Percentiles rank a stretch among this genome's conserved stretches.
Evolutionary conservation across 2,797 vertebrate species (phyloP).

Genomic region (Tolypeutes matacus): DNA sequence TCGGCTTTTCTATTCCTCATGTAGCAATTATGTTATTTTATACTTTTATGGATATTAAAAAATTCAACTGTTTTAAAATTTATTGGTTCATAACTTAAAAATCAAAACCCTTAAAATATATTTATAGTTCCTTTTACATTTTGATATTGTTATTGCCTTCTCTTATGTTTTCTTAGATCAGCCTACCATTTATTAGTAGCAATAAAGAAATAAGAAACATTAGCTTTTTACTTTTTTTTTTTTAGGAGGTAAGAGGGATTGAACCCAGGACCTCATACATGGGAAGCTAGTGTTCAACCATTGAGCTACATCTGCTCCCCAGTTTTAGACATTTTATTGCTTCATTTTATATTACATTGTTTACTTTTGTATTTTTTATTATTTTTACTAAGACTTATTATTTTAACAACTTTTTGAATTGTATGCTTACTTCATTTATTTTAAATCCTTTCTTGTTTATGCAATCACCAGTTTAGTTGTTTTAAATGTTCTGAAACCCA

Average conservation of each 20-base stretch:
- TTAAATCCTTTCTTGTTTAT: neutral
- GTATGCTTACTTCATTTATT: neutral
- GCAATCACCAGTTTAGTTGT: neutral
- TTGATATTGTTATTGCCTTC: neutral
- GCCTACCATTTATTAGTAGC: neutral
- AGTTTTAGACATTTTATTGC: neutral
- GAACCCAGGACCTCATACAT: too few relatives aligned
- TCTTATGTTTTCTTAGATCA: neutral
- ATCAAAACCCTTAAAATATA: neutral
- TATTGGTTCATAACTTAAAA: neutral
- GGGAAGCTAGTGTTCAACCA: too few relatives aligned
- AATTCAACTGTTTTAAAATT: conserved; percentile 2
- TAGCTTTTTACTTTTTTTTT: neutral
- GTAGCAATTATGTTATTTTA: neutral
- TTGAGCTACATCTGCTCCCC: too few relatives aligned
- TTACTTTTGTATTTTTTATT: conserved; percentile 21
- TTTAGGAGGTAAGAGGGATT: too few relatives aligned
- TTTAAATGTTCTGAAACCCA: neutral
- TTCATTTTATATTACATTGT: neutral
- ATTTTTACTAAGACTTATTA: neutral
- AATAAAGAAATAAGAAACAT: neutral
- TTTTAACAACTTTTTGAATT: neutral
- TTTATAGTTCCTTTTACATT: neutral
- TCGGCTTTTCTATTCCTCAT: neutral
- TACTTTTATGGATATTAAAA: neutral